A percentile compares a stretch with the other conserved stretches of the same genome.
These are phyloP conservation scores for Apodemia mormo DNA, from an alignment of 2,888 invertebrate species.

Conservation along the genomic window DNA sequence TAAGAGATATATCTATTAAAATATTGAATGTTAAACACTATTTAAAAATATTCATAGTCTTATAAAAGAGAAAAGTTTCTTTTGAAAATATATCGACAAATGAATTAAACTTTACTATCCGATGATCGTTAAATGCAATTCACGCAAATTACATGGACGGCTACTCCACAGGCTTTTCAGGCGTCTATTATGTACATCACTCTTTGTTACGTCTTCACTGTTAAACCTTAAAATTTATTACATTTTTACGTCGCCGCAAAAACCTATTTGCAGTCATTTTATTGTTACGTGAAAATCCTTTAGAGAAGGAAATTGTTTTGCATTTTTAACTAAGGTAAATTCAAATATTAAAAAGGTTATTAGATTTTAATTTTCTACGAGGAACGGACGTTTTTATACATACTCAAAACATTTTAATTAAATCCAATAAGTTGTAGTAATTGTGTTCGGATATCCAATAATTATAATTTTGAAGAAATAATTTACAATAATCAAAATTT, in stretches of 20 bases:
- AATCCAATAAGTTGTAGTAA: background rate
- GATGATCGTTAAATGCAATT: constrained; percentile 2
- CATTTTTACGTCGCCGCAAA: constrained; percentile 14
- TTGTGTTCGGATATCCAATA: background rate
- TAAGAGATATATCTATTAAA: no score
- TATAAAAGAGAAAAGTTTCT: background rate
- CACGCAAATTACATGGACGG: constrained; percentile 25
- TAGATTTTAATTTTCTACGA: background rate
- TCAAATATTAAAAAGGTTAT: constrained; percentile 6
- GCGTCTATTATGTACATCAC: constrained; percentile 26
- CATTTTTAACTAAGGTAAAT: constrained; percentile 7
- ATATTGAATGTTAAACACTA: no score
- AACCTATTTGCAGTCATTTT: constrained; percentile 11
- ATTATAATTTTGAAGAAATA: no score
- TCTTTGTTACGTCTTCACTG: constrained; percentile 28
- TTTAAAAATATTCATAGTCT: no score
- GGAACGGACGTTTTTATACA: background rate
- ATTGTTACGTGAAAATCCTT: constrained; percentile 3
- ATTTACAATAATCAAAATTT: no score
- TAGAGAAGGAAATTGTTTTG: constrained; percentile 4
- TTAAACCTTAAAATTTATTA: constrained; percentile 19
- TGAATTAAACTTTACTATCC: background rate
- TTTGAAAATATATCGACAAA: background rate
- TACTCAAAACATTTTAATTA: background rate
- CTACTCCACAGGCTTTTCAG: constrained; percentile 23